Conservation (phyloP, 1,140 invertebrate species). For the Diachasma alloeum region DNA sequence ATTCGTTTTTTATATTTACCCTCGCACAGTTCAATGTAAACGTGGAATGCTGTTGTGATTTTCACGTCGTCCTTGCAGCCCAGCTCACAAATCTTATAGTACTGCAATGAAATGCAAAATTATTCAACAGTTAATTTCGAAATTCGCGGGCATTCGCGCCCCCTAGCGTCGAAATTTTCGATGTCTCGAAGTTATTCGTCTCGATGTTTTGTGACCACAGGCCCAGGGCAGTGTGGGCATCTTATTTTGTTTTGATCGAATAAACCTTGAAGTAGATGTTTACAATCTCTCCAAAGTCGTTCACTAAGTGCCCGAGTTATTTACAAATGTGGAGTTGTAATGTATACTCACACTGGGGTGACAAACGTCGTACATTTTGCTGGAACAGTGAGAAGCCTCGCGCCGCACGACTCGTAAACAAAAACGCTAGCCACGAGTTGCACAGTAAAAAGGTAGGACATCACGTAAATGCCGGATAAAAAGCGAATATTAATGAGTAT, state of each 20-base stretch:
- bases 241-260: not conserved
- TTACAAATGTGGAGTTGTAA: not conserved
- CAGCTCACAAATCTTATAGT: conserved; percentile 56
- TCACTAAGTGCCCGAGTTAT: not conserved
- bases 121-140: conserved; percentile 3
- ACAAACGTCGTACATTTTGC: conserved; percentile 52
- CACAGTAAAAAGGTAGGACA: too few species aligned
- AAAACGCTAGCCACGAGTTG: not conserved
- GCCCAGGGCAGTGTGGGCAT: not conserved
- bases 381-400: not conserved
- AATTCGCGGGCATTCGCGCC: not conserved
- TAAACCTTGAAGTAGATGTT: not conserved
- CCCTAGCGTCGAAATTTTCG: not conserved
- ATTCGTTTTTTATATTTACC: conserved; percentile 39
- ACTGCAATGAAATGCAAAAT: conserved; percentile 53
- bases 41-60: conserved; percentile 57
- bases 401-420: not conserved
- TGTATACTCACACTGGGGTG: conserved; percentile 54
- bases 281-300: not conserved
- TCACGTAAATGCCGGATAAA: too few species aligned
- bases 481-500: too few species aligned
- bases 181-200: not conserved
- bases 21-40: conserved; percentile 62
- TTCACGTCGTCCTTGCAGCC: conserved; percentile 59
- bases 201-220: not conserved